These are phyloP conservation scores for Tribolium madens DNA, from an alignment of 1,140 invertebrate species.

Conservation along the genomic window DNA sequence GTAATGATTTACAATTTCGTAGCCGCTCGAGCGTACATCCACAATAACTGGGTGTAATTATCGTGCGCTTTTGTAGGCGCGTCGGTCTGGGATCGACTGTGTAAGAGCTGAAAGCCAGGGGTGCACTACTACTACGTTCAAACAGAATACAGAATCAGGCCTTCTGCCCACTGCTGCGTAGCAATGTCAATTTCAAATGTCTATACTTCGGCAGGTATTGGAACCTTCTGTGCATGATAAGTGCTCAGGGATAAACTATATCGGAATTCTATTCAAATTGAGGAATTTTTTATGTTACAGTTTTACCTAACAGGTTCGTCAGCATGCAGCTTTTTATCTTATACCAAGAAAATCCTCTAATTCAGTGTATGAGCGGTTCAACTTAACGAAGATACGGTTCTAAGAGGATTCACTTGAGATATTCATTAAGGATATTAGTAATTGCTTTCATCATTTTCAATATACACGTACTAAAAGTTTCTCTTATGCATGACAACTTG, in stretches of 20 bases:
- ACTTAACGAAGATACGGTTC: conserved; percentile 36
- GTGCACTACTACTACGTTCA: conserved; percentile 39
- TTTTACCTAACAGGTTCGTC: conserved; percentile 10
- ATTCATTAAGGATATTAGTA: conserved; percentile 46
- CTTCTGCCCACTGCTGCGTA: conserved; percentile 41
- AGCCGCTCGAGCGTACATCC: conserved; percentile 35
- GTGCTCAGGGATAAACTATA: conserved; percentile 37
- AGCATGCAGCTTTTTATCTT: background rate
- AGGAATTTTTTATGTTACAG: conserved; percentile 21
- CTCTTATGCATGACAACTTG: conserved; percentile 39
- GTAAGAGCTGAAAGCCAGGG: conserved; percentile 34
- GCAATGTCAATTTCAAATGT: conserved; percentile 45
- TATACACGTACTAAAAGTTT: conserved; percentile 39
- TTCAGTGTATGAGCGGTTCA: conserved; percentile 32
- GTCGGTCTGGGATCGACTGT: conserved; percentile 35
- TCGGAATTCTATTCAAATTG: conserved; percentile 36
- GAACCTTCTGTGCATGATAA: conserved; percentile 41
- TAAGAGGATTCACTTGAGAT: conserved; percentile 44
- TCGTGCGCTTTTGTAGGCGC: conserved; percentile 35
- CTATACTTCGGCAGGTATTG: conserved; percentile 45
- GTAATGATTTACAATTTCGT: conserved; percentile 38
- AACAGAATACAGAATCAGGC: conserved; percentile 41
- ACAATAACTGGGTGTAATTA: conserved; percentile 39
- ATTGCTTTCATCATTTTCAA: conserved; percentile 43
- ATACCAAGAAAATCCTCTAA: conserved; percentile 20